Base-by-base conservation (phyloP, 2,113 vertebrate genomes). In the Pao palembangensis region DNA sequence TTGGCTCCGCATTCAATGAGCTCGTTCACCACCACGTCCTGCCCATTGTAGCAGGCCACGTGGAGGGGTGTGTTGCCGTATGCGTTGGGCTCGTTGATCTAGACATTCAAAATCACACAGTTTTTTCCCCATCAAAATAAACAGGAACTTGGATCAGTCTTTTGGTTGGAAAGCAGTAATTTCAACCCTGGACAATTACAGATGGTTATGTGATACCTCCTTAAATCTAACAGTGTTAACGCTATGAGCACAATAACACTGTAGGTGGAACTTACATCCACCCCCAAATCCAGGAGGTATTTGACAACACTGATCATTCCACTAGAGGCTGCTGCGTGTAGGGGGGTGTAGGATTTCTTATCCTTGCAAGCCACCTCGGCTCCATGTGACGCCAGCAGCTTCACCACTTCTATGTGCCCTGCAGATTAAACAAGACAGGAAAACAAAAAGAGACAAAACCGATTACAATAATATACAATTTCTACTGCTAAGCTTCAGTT, bases 321-420 rank as follows among this genome's bases (percentile, higher is more conserved):
- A 86, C 94, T 98, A 71, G 95, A 98, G 55, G 96, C 94, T 66
- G 96, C 96, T 63, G 97, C 94, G 64, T 99, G 97, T 54, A 98
- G 91, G 31, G 96, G 96, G 46, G 95, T 96, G 25, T 99, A 98
- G 0, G 94, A 94, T 76, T 98, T 98, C 86, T 98, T 98, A 86
- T 98, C 96, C 82, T 97, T 98, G 83, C 96, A 99, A 16, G 93
- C 93, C 70, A 98, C 95, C 87, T 99, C 97, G 57, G 97, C 94
- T 76, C 95, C 95, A 1, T 98, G 93, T 23, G 94, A 92, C 66
- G 96, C 94, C 1, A 98, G 92, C 59, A 98, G 82, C 82, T 96
- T 98, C 75, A 99, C 94, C 65, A 98, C 97, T 87, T 99, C 97
- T 83, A 94, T 95, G 83, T 99, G 96, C 71, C 97, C 96, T 99